These are phyloP conservation scores for Calephelis virginiensis DNA, from an alignment of 1,140 invertebrate genomes.

Conservation along the genomic window DNA sequence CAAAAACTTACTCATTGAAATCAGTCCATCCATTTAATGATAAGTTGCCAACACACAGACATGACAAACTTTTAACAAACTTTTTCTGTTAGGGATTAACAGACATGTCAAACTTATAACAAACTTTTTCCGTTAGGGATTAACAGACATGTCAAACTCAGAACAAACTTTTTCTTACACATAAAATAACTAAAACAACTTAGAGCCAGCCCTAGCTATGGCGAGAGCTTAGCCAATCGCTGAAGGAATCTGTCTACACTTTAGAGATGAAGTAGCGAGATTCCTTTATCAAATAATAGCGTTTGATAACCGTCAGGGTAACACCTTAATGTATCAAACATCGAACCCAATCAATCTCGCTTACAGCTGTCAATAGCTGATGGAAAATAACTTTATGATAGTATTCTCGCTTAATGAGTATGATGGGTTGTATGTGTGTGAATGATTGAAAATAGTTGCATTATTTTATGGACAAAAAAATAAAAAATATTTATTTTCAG, in stretches of 20 bases:
- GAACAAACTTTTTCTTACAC: not conserved
- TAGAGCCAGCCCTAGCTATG: conserved; percentile 34
- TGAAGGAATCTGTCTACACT: conserved; percentile 44
- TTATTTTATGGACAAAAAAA: too few species aligned
- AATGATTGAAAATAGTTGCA: too few species aligned
- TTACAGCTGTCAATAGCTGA: conserved; percentile 23
- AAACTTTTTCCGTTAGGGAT: too few species aligned
- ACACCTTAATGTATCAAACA: conserved; percentile 29
- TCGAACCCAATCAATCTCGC: conserved; percentile 24
- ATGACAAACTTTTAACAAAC: too few species aligned
- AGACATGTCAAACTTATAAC: too few species aligned
- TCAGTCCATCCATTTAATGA: too few species aligned
- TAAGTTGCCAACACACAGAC: too few species aligned
- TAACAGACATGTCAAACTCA: too few species aligned
- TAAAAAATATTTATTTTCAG: too few species aligned
- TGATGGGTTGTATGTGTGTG: not conserved
- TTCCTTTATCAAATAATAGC: conserved; percentile 48
- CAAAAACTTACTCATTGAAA: too few species aligned
- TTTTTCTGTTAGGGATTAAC: too few species aligned
- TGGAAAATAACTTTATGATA: conserved; percentile 20
- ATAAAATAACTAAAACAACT: not conserved
- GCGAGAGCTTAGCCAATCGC: conserved; percentile 39
- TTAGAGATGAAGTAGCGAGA: conserved; percentile 40
- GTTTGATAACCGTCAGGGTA: conserved; percentile 30
- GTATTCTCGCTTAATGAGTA: not conserved